Conservation (phyloP, 2,113 vertebrate genomes). For the Rousettus leschenaultii region DNA sequence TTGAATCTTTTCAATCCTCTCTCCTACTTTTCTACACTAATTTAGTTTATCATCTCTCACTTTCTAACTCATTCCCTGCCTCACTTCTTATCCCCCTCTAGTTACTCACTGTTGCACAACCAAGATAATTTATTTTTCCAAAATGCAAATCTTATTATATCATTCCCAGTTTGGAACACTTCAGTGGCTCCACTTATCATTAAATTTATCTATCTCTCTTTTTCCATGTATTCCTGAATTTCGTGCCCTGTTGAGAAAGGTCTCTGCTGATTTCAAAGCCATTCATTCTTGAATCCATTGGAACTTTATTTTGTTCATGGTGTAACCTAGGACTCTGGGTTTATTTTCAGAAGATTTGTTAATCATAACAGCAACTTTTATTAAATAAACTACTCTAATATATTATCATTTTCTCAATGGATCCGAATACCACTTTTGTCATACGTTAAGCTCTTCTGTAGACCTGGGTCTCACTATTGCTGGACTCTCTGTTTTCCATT, state of each 20-base stretch:
- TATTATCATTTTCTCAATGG: neutral
- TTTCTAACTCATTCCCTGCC: neutral
- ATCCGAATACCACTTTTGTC: neutral
- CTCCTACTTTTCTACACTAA: neutral
- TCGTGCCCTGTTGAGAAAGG: neutral
- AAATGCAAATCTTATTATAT: neutral
- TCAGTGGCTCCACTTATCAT: neutral
- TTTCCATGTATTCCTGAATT: neutral
- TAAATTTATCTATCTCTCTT: neutral
- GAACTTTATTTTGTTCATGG: neutral
- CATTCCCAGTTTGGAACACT: neutral
- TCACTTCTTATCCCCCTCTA: neutral
- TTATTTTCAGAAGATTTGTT: neutral
- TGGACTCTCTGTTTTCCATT: neutral
- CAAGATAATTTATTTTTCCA: neutral
- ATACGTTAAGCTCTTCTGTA: neutral
- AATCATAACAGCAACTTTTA: neutral
- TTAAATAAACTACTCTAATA: neutral
- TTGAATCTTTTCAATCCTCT: neutral
- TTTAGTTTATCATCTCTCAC: neutral
- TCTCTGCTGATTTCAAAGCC: neutral
- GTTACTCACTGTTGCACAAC: neutral
- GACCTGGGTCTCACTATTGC: neutral
- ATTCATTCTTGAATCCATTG: neutral
- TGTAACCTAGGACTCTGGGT: neutral